Percentiles rank a stretch among this genome's conserved stretches.
These are phyloP conservation scores for Perccottus glenii DNA, from an alignment of 2,113 vertebrate genomes.

Conservation along the genomic window DNA sequence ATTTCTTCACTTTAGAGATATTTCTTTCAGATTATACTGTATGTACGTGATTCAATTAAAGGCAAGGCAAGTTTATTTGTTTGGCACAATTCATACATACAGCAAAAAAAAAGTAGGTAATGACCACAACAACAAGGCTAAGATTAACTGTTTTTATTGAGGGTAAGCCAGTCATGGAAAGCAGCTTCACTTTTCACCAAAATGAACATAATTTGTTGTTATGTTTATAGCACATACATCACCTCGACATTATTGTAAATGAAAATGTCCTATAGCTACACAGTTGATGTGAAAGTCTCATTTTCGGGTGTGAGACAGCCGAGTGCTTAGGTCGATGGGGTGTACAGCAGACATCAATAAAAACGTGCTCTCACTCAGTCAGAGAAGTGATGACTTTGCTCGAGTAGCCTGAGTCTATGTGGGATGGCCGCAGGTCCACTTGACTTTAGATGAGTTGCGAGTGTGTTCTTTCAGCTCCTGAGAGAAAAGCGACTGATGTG, in stretches of 20 bases:
- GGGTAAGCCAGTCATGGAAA: too few species aligned
- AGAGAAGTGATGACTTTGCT: slow-evolving; percentile 32
- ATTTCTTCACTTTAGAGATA: not conserved
- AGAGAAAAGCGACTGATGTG: slow-evolving; percentile 35
- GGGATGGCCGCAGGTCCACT: slow-evolving; percentile 23
- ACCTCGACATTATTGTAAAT: not conserved
- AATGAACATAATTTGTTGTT: not conserved
- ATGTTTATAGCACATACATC: not conserved
- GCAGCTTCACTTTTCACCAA: slow-evolving; percentile 9
- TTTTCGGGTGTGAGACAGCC: slow-evolving; percentile 24
- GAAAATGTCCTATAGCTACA: not conserved
- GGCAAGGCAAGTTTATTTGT: too few species aligned
- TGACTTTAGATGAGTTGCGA: slow-evolving; percentile 32
- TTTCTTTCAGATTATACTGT: not conserved
- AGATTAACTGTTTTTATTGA: too few species aligned
- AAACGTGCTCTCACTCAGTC: slow-evolving; percentile 45
- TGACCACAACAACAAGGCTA: too few species aligned
- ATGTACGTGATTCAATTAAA: not conserved
- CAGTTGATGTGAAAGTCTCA: slow-evolving; percentile 12
- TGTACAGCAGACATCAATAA: slow-evolving; percentile 26
- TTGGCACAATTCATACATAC: too few species aligned
- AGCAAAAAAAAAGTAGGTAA: not conserved
- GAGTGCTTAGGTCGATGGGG: slow-evolving; percentile 21
- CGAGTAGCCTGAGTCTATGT: slow-evolving; percentile 11
- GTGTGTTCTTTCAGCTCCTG: slow-evolving; percentile 26